These are phyloP conservation scores for Sebastes melanostomus DNA, from an alignment of 2,797 vertebrate species.

Conservation along the genomic window DNA sequence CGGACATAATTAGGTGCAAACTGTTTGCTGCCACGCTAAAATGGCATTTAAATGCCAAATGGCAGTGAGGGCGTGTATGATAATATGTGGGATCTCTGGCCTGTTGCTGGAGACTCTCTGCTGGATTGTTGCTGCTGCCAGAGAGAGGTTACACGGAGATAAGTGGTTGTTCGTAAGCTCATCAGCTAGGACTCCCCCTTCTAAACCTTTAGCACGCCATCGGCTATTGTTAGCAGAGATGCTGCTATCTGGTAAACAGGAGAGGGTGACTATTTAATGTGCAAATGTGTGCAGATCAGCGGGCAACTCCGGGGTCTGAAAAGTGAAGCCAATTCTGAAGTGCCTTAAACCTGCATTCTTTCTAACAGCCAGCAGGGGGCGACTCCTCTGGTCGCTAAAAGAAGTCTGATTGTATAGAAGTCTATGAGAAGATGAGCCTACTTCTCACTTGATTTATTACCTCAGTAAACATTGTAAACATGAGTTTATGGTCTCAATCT, in stretches of 20 bases:
- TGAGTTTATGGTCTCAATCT: no score
- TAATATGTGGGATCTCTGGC: slow-evolving; percentile 68
- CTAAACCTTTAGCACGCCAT: slow-evolving; percentile 37
- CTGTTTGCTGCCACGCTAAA: slow-evolving; percentile 76
- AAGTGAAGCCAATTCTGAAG: no score
- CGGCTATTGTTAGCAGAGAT: slow-evolving; percentile 45
- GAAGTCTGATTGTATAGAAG: no score
- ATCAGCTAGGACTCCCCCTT: slow-evolving; percentile 22
- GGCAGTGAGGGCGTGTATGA: slow-evolving; percentile 61
- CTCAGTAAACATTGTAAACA: no score
- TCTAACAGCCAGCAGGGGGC: no score
- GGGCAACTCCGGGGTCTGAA: neutral
- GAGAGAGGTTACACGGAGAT: slow-evolving; percentile 55
- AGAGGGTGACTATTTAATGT: slow-evolving; percentile 35
- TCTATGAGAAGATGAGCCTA: no score
- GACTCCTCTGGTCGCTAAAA: no score
- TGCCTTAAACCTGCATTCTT: no score
- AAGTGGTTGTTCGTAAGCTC: slow-evolving; percentile 61
- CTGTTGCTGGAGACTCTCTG: slow-evolving; percentile 53
- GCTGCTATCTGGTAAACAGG: slow-evolving; percentile 42
- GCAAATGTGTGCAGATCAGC: slow-evolving; percentile 12
- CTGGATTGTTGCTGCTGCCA: slow-evolving; percentile 54
- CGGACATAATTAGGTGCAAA: slow-evolving; percentile 86
- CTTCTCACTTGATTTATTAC: no score
- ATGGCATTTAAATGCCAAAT: slow-evolving; percentile 90